phyloP scores from a whole-genome alignment of 2,797 vertebrate genomes.

The Pagetopsis macropterus region DNA sequence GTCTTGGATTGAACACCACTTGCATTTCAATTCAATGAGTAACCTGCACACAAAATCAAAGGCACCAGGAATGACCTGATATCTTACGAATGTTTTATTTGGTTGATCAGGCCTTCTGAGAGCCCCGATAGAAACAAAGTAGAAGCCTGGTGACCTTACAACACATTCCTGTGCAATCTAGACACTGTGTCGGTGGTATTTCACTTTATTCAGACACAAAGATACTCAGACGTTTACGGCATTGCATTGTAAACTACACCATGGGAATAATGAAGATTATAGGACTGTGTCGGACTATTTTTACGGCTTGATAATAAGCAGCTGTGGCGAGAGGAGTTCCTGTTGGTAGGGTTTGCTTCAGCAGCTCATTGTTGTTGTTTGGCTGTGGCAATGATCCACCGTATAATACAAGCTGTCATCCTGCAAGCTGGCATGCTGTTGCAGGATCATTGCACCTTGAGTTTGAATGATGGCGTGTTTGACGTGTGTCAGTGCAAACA shows the following conservation, averaged over 20 bases:
- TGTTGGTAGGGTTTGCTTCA: conserved; percentile 48
- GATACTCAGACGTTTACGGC: conserved; percentile 5
- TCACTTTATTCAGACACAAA: conserved; percentile 6
- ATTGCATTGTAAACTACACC: background rate
- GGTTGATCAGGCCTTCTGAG: conserved; percentile 13
- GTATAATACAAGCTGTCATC: conserved; percentile 4
- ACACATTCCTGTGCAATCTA: conserved; percentile 50
- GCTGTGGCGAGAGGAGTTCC: conserved; percentile 52
- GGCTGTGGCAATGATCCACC: conserved; percentile 40
- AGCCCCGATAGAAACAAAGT: conserved; percentile 26
- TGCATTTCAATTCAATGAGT: background rate
- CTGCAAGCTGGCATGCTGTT: conserved; percentile 32
- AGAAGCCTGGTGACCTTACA: conserved; percentile 40
- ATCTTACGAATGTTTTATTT: background rate
- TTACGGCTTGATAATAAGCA: conserved; percentile 68
- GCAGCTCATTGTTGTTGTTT: conserved; percentile 31
- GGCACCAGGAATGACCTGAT: background rate
- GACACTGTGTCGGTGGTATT: conserved; percentile 6
- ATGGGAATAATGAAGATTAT: conserved; percentile 34
- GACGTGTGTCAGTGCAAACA: conserved; percentile 14
- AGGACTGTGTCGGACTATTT: conserved; percentile 43
- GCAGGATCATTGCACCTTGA: conserved; percentile 3
- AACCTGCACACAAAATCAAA: no score
- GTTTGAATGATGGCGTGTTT: no score
- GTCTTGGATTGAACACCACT: background rate